Evolutionary conservation across 1,140 invertebrate genomes (phyloP).

Genomic region (Drosophila santomea): DNA sequence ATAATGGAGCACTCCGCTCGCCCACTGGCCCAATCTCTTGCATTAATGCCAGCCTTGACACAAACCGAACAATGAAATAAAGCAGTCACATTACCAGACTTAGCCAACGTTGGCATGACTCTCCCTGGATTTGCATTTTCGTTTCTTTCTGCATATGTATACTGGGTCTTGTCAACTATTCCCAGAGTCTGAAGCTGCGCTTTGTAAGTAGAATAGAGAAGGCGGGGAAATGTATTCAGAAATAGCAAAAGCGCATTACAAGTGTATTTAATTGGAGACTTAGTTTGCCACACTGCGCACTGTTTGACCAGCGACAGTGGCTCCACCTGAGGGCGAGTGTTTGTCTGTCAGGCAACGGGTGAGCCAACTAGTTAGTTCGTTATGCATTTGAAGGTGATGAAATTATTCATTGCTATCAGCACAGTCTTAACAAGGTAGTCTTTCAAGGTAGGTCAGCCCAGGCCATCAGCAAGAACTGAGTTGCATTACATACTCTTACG

Average conservation of each 20-base stretch:
- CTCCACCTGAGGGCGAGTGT: constrained; percentile 16
- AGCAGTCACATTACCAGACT: constrained; percentile 36
- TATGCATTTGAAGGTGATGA: constrained; percentile 39
- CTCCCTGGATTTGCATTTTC: constrained; percentile 27
- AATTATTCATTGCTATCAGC: constrained; percentile 22
- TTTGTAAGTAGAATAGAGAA: constrained; percentile 2
- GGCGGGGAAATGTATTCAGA: constrained; percentile 47
- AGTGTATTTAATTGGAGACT: constrained; percentile 54
- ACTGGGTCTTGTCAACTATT: constrained; percentile 48
- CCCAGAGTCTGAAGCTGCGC: constrained; percentile 39
- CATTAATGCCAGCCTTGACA: constrained; percentile 29
- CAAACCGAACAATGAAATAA: constrained; percentile 38
- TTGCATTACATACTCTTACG: background rate
- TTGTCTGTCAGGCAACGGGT: background rate
- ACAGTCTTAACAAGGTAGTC: background rate
- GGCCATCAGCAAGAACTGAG: background rate
- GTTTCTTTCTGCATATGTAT: constrained; percentile 25
- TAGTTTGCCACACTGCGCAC: constrained; percentile 30
- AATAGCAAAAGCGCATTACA: constrained; percentile 61
- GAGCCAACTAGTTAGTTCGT: constrained; percentile 25
- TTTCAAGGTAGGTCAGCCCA: constrained; percentile 13
- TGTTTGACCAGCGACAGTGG: constrained; percentile 32
- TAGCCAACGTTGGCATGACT: constrained; percentile 30
- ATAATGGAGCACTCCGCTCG: constrained; percentile 20
- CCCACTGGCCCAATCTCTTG: constrained; percentile 15